A percentile compares a stretch with the other conserved stretches of the same genome.
phyloP scores from a whole-genome alignment of 2,888 invertebrate species.

The Ophraella communa region DNA sequence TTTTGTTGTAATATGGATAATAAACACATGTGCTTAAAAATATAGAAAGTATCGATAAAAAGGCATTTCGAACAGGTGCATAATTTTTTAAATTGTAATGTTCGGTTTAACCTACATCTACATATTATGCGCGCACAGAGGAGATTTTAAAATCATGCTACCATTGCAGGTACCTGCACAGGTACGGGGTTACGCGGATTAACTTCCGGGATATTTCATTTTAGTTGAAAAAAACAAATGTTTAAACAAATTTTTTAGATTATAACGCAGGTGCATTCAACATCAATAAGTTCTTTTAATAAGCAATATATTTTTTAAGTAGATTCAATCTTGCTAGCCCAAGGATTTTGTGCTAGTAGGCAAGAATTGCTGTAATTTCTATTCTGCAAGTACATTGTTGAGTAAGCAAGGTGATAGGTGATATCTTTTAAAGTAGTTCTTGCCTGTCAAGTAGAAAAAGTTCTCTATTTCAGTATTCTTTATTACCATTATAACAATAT shows the following conservation, averaged over 20 bases:
- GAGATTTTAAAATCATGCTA: conserved; percentile 5
- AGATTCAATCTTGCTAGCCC: too few species aligned
- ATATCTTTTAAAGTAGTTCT: too few species aligned
- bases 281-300: conserved; percentile 4
- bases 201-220: background rate
- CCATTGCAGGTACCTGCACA: background rate
- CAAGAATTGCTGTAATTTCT: too few species aligned
- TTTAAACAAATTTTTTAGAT: background rate
- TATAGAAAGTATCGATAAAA: conserved; percentile 9
- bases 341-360: too few species aligned
- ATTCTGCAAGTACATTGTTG: too few species aligned
- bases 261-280: background rate
- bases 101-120: conserved; percentile 7
- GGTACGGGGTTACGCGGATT: background rate
- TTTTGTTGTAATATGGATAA: background rate
- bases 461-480: too few species aligned
- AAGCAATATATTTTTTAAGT: background rate
- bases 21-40: conserved; percentile 11
- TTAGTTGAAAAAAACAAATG: background rate
- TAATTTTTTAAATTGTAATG: conserved; percentile 8
- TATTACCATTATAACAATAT: too few species aligned
- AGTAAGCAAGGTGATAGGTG: too few species aligned
- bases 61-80: conserved; percentile 2
- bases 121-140: background rate
- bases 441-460: too few species aligned